These are phyloP conservation scores for Pachyuromys duprasi DNA, from an alignment of 2,797 vertebrate species.

Conservation along the genomic window DNA sequence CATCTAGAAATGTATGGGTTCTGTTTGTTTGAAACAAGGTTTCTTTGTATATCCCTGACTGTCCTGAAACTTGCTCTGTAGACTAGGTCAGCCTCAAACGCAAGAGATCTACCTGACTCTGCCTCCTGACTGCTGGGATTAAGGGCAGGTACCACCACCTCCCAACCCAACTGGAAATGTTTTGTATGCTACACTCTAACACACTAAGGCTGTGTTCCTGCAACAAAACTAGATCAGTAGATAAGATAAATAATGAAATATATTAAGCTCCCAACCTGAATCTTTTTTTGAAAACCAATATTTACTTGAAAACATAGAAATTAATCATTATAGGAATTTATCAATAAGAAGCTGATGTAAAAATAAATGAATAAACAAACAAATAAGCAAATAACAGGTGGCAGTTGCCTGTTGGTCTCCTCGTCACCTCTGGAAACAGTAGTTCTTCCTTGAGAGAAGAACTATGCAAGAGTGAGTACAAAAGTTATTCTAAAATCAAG, in stretches of 20 bases:
- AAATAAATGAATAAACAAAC: too few relatives aligned
- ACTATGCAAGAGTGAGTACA: neutral
- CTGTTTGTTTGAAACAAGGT: neutral
- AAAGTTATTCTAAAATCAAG: neutral
- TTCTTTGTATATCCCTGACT: neutral
- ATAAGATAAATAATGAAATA: neutral
- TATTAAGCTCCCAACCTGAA: neutral
- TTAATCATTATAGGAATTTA: neutral
- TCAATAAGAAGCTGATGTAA: neutral
- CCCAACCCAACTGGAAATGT: neutral
- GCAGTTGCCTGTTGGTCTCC: neutral
- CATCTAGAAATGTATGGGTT: conserved; percentile 2
- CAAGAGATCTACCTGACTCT: neutral
- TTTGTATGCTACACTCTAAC: neutral
- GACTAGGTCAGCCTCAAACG: neutral
- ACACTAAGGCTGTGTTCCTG: neutral
- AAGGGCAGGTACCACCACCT: neutral
- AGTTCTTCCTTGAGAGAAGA: neutral
- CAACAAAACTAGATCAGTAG: neutral
- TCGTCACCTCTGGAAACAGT: neutral
- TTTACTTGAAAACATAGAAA: neutral
- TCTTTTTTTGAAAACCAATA: neutral
- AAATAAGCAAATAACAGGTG: too few relatives aligned
- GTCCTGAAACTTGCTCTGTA: neutral
- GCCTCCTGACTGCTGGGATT: neutral